phyloP scores from a whole-genome alignment of 2,888 invertebrate genomes.

The Drepana falcataria region DNA sequence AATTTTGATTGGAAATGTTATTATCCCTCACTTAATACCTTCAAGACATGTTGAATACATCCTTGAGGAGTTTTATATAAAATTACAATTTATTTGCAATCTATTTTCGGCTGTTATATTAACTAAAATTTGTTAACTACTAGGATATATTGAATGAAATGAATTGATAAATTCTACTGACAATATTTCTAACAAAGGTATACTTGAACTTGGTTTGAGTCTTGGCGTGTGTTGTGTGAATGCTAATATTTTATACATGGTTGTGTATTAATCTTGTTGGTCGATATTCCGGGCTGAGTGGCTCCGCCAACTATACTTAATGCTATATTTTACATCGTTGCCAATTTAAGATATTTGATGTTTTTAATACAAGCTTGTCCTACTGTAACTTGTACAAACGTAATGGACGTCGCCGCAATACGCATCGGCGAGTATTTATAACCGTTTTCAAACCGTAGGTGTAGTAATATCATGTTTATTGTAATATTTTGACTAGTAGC shows the following conservation, averaged over 20 bases:
- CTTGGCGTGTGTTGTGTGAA: constrained; percentile 8
- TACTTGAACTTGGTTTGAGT: neutral
- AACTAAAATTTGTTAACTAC: neutral
- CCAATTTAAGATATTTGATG: constrained; percentile 42
- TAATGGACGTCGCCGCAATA: no score
- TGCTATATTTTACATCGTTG: constrained; percentile 65
- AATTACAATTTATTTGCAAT: no score
- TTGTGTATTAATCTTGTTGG: constrained; percentile 27
- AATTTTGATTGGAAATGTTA: no score
- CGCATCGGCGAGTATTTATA: neutral
- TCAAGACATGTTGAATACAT: no score
- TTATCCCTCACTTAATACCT: no score
- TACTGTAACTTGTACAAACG: neutral
- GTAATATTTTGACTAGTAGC: no score
- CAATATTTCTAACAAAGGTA: neutral
- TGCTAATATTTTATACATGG: constrained; percentile 15
- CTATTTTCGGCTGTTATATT: no score
- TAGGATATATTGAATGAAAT: neutral
- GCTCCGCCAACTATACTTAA: constrained; percentile 14
- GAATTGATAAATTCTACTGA: neutral
- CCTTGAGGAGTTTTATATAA: no score
- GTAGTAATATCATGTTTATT: no score
- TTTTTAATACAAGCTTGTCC: neutral
- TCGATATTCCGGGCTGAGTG: constrained; percentile 14
- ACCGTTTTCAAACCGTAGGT: no score